Evolutionary conservation across 23 tunicate species (phyloP).

Genomic region (Ascidia mentula): DNA sequence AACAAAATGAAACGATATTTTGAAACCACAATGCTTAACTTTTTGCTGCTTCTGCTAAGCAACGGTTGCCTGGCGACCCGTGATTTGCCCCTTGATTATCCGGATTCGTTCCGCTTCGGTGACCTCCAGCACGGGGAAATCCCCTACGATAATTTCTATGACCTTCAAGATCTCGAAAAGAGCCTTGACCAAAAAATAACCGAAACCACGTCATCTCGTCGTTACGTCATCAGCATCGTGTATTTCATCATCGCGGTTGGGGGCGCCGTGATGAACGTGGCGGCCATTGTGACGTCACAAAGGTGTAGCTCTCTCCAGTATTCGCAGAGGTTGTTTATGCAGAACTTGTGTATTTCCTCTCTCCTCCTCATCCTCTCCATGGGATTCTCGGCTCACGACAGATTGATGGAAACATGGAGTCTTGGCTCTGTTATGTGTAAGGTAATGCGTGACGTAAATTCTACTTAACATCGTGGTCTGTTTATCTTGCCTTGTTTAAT

Average conservation of each 20-base stretch:
- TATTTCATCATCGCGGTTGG: conserved; percentile 5
- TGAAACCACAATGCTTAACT: no score
- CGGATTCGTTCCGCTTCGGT: neutral
- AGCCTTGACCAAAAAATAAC: neutral
- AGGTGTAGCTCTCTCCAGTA: conserved; percentile 17
- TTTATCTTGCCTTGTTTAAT: no score
- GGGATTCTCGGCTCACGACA: conserved; percentile 20
- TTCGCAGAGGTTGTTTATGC: conserved; percentile 28
- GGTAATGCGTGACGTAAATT: conserved; percentile 12
- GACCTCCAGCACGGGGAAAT: neutral
- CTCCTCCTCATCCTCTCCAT: neutral
- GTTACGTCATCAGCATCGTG: conserved; percentile 1
- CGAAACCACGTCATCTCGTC: neutral
- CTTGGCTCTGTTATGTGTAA: conserved; percentile 21
- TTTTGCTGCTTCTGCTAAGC: neutral
- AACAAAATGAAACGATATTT: no score
- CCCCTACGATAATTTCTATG: neutral
- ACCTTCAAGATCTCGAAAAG: neutral
- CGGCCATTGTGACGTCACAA: neutral
- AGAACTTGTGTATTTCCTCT: conserved; percentile 16
- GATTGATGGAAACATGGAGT: neutral
- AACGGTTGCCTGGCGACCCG: neutral
- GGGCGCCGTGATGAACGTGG: conserved; percentile 11
- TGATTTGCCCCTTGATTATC: neutral
- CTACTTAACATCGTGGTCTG: no score